Percentiles rank a stretch among this genome's conserved stretches.
Conservation (phyloP, 2,797 vertebrate genomes). For the Macropodus opercularis region DNA sequence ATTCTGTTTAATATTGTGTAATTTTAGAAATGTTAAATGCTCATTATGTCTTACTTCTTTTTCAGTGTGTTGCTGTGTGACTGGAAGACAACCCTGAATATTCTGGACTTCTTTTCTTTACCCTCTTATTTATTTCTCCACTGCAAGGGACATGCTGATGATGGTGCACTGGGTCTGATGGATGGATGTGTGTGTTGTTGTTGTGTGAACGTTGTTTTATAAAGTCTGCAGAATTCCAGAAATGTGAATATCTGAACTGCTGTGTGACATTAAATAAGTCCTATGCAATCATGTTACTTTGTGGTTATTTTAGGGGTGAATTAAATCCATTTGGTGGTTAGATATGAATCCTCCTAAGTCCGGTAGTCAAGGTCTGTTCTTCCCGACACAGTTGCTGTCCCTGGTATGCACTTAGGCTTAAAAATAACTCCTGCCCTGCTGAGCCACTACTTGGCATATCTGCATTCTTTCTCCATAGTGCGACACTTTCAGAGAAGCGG, state of each 20-base stretch:
- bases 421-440: constrained; percentile 78
- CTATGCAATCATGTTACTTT: constrained; percentile 75
- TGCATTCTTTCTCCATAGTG: constrained; percentile 62
- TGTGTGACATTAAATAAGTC: constrained; percentile 65
- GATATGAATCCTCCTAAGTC: not conserved
- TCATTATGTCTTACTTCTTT: not conserved
- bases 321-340: not conserved
- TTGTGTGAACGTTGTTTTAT: constrained; percentile 28
- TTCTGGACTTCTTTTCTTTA: not conserved
- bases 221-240: constrained; percentile 43
- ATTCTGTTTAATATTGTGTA: too few relatives aligned
- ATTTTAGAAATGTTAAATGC: not conserved
- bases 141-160: constrained; percentile 43
- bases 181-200: constrained; percentile 14
- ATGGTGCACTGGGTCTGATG: constrained; percentile 14
- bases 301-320: too few relatives aligned
- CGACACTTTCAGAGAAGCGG: constrained; percentile 41
- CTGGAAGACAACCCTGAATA: constrained; percentile 42
- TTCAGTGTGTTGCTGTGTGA: constrained; percentile 65
- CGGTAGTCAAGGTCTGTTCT: constrained; percentile 25
- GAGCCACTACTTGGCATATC: constrained; percentile 76
- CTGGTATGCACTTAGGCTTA: constrained; percentile 74
- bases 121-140: constrained; percentile 69
- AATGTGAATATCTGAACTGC: constrained; percentile 48
- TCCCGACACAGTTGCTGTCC: constrained; percentile 72